Base-by-base conservation (phyloP, 2,113 vertebrate genomes). In the Rhabdomys dilectus region DNA sequence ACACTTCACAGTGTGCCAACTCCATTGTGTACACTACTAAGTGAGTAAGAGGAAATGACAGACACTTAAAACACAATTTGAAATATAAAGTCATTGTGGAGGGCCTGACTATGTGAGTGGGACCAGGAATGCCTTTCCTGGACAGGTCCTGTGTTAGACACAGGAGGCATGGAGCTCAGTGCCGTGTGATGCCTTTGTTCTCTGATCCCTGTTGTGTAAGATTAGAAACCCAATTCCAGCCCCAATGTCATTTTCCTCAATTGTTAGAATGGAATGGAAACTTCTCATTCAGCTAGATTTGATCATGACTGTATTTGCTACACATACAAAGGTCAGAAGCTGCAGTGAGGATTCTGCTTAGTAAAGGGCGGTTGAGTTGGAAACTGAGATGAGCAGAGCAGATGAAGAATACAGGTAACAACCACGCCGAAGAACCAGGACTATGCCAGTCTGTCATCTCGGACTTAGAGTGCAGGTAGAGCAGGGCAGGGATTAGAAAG, bases 361-460 rank as follows among this genome's bases (percentile, higher is more conserved):
- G 72, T 36, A 7, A 31, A 1, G 36, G 36, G 13, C 13, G n/a
- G 15, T 56, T 1, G 0, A 36, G 16, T 24, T 42, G 8, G 4
- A 39, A 31, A 53, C 9, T 66, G 19, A 58, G 53, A 8, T 3
- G 42, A 4, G 36, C 2, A 10, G 9, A 53, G 1, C 7, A 12
- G 34, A 34, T 34, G 5, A 24, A 48, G 36, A 34, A 48, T 2
- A 10, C 11, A 53, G 81, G 60, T 39, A 34, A 10, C 31, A 4
- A 6, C 26, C 17, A 8, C 3, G 5, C 7, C 0, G 26, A 36
- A 88, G 64, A 62, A 13, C 12, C 53, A 62, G 75, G 45, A 22
- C 64, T 66, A 17, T 3, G 8, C 0, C 0, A 6, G 8, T 22
- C 21, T 16, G 2, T n/a, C 16, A 9, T 48, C 19, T 19, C 0